A percentile compares a stretch with the other conserved stretches of the same genome.
phyloP scores from a whole-genome alignment of 2,888 invertebrate species.

The Drosophila paramelanica region DNA sequence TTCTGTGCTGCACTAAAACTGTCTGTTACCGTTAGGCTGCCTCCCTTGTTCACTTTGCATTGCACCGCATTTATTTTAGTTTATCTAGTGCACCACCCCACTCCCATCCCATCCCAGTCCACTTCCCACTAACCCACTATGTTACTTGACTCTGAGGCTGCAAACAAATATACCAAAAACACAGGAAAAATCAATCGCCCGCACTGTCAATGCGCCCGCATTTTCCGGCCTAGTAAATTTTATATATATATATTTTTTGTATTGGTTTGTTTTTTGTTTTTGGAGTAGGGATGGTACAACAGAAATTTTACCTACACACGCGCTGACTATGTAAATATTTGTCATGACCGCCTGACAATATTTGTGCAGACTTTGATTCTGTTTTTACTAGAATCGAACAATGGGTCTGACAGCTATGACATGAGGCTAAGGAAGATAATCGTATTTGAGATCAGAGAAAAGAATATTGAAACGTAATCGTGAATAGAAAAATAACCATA shows the following conservation, averaged over 20 bases:
- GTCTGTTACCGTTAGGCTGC: conserved; percentile 43
- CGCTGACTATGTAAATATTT: conserved; percentile 73
- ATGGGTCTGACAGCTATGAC: conserved; percentile 15
- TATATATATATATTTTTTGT: conserved; percentile 1
- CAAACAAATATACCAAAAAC: conserved; percentile 53
- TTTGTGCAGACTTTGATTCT: conserved; percentile 68
- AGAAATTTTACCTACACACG: conserved; percentile 63
- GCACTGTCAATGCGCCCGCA: conserved; percentile 77
- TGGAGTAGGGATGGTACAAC: conserved; percentile 16
- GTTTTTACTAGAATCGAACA: conserved; percentile 24
- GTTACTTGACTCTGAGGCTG: conserved; percentile 52
- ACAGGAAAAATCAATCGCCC: conserved; percentile 80
- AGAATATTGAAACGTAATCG: not conserved
- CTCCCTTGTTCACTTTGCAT: conserved; percentile 39
- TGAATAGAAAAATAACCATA: not conserved
- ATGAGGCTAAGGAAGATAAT: not conserved
- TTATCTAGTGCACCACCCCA: conserved; percentile 31
- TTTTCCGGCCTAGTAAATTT: conserved; percentile 44
- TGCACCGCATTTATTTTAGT: conserved; percentile 75
- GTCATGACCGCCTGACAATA: conserved; percentile 72
- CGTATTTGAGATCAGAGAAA: not conserved
- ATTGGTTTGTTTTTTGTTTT: conserved; percentile 30
- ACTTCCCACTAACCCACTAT: conserved; percentile 7
- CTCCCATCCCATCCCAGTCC: not conserved
- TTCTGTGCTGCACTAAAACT: conserved; percentile 54